phyloP scores from a whole-genome alignment of 2,888 invertebrate species.

The Desoria tigrina region DNA sequence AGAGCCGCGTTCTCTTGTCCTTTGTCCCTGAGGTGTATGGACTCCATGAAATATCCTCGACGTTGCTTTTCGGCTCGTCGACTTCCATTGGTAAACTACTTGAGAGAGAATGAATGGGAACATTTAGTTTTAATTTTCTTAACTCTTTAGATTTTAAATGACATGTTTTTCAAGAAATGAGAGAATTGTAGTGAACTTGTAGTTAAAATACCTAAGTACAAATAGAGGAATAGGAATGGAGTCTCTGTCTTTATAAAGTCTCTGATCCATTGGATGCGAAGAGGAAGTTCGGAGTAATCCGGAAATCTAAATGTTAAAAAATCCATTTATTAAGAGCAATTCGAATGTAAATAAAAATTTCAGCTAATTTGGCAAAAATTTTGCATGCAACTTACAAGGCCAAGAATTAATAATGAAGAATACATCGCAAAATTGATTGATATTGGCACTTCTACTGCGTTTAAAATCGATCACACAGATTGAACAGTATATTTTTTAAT shows the following conservation, averaged over 20 bases:
- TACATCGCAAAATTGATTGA: too few species aligned
- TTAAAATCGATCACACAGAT: too few species aligned
- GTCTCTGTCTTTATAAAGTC: background rate
- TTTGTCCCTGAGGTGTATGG: background rate
- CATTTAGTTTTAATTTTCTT: too few species aligned
- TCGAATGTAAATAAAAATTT: too few species aligned
- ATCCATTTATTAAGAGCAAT: too few species aligned
- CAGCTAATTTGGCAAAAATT: too few species aligned
- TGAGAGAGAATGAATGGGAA: background rate
- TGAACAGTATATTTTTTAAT: too few species aligned
- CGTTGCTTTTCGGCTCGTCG: background rate
- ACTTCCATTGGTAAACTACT: constrained; percentile 16
- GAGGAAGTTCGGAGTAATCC: background rate
- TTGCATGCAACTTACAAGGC: too few species aligned
- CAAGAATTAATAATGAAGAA: too few species aligned
- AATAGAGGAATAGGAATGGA: constrained; percentile 4
- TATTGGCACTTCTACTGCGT: too few species aligned
- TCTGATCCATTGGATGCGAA: background rate
- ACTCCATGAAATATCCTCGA: background rate
- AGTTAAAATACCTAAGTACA: constrained; percentile 1
- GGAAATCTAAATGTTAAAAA: too few species aligned
- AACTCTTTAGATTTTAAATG: too few species aligned
- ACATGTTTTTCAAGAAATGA: background rate
- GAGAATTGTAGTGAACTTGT: background rate
- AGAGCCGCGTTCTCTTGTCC: constrained; percentile 7